A percentile compares a stretch with the other conserved stretches of the same genome.
Evolutionary conservation across 2,113 vertebrate genomes (phyloP).

Genomic region (Equus quagga): DNA sequence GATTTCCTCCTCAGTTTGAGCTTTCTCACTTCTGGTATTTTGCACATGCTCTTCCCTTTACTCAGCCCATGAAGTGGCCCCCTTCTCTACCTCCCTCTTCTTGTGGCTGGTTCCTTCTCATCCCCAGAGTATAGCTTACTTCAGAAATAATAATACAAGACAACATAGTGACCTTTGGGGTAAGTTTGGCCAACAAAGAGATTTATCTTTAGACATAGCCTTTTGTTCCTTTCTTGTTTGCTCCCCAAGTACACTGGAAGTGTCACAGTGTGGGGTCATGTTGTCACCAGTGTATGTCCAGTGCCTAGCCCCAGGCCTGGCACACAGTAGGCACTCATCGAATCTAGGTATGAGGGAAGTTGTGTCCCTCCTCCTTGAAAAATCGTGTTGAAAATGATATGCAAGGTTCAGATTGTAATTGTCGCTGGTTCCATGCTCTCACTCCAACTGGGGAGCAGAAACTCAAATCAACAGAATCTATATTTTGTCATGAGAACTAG

Average conservation of each 20-base stretch:
- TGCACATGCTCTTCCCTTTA: background rate
- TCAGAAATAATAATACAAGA: background rate
- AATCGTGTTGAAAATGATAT: background rate
- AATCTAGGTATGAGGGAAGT: background rate
- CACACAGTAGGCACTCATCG: too few species aligned
- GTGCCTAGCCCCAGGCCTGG: background rate
- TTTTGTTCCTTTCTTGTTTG: constrained; percentile 25
- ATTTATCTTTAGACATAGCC: background rate
- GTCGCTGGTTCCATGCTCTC: background rate
- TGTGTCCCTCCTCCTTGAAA: background rate
- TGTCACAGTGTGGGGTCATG: too few species aligned
- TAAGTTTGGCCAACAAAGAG: background rate
- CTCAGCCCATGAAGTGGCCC: background rate
- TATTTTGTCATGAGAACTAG: background rate
- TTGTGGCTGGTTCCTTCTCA: background rate
- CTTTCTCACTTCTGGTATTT: background rate
- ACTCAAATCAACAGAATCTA: background rate
- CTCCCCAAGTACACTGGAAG: background rate
- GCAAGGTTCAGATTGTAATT: background rate
- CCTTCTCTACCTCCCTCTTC: background rate
- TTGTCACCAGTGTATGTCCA: background rate
- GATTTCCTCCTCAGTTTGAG: background rate
- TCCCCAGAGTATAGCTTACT: background rate
- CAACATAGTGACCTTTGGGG: background rate
- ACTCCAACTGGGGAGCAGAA: background rate